phyloP scores from a whole-genome alignment of 2,888 invertebrate genomes.

The Drosophila parthenogenetica region DNA sequence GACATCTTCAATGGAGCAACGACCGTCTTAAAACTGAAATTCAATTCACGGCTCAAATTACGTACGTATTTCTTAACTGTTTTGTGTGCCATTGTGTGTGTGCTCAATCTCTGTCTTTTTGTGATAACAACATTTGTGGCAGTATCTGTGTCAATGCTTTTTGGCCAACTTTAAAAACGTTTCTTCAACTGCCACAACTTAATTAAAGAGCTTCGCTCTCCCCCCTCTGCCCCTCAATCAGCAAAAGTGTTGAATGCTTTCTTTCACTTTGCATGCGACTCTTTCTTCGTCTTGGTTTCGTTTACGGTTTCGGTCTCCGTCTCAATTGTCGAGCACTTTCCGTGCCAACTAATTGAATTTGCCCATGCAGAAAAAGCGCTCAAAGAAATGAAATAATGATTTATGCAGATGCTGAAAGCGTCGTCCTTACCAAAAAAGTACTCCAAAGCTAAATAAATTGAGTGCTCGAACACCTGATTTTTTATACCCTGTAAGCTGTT shows the following conservation, averaged over 20 bases:
- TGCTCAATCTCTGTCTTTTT: conserved; percentile 3
- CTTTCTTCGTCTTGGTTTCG: not conserved
- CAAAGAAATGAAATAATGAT: conserved; percentile 51
- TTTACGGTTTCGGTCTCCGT: not conserved
- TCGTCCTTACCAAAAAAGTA: not conserved
- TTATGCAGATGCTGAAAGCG: conserved; percentile 39
- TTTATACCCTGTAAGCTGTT: conserved; percentile 5
- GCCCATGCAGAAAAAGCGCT: conserved; percentile 47
- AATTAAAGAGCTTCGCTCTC: conserved; percentile 31
- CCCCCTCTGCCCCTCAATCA: not conserved
- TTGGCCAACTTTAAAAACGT: conserved; percentile 30
- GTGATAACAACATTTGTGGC: not conserved
- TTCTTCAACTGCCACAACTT: conserved; percentile 46
- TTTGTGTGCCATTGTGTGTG: too few relatives aligned
- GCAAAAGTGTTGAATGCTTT: conserved; percentile 34
- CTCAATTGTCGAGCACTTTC: conserved; percentile 5
- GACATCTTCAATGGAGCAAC: conserved; percentile 19
- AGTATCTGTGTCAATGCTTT: conserved; percentile 6
- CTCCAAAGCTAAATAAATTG: conserved; percentile 11
- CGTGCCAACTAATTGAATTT: conserved; percentile 58
- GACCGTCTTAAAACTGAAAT: conserved; percentile 45
- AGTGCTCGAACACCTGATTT: conserved; percentile 12
- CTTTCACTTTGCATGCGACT: not conserved
- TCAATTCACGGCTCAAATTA: conserved; percentile 23
- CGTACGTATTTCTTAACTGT: not conserved